phyloP scores from a whole-genome alignment of 1,140 invertebrate genomes.

The Halesus radiatus region DNA sequence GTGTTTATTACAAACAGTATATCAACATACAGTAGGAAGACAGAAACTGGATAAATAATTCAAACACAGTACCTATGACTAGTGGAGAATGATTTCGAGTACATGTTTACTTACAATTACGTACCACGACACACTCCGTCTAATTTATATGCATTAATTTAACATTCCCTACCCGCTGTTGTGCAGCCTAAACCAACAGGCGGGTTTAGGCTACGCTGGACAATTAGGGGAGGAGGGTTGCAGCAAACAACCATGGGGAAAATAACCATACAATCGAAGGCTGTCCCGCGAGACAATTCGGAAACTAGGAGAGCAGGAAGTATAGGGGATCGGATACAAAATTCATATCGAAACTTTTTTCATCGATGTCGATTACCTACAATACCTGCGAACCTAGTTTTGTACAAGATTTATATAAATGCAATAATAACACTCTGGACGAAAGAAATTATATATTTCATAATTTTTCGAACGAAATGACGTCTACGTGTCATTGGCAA shows the following conservation, averaged over 20 bases:
- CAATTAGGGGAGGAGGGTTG: conserved; percentile 34
- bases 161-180: conserved; percentile 44
- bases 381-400: no score
- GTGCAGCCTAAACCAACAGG: conserved; percentile 56
- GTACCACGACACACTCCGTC: conserved; percentile 37
- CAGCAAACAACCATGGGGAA: conserved; percentile 39
- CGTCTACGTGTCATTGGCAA: no score
- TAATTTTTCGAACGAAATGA: no score
- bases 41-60: not conserved
- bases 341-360: not conserved
- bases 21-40: no score
- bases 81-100: conserved; percentile 37
- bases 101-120: conserved; percentile 55
- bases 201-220: conserved; percentile 23
- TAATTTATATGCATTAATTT: conserved; percentile 58
- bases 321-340: not conserved
- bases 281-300: not conserved
- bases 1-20: no score
- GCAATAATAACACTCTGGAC: no score
- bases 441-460: no score
- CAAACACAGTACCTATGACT: not conserved
- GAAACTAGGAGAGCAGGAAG: not conserved
- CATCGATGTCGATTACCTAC: no score
- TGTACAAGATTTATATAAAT: no score
- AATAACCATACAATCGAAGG: not conserved